A percentile compares a stretch with the other conserved stretches of the same genome.
Evolutionary conservation across 2,113 vertebrate species (phyloP).

Genomic region (Arothron firmamentum): DNA sequence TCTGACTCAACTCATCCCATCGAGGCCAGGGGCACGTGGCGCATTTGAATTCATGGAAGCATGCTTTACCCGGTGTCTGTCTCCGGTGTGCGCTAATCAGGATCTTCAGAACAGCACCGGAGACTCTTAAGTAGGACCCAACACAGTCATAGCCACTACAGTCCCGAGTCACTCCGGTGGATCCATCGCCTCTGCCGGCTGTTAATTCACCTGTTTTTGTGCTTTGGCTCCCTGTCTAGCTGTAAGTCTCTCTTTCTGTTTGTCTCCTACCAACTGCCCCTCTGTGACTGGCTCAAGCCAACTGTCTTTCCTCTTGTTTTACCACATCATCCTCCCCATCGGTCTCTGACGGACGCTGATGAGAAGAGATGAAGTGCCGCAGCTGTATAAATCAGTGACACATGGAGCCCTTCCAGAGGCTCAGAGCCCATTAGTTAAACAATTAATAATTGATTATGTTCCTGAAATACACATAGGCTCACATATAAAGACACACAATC

Average conservation of each 20-base stretch:
- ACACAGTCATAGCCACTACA: slow-evolving; percentile 22
- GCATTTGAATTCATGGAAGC: slow-evolving; percentile 55
- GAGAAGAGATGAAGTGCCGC: slow-evolving; percentile 25
- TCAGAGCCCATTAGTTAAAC: slow-evolving; percentile 52
- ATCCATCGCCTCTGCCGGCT: slow-evolving; percentile 38
- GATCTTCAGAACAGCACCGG: slow-evolving; percentile 42
- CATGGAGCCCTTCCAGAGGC: slow-evolving; percentile 44
- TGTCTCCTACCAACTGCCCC: slow-evolving; percentile 10
- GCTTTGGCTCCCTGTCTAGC: slow-evolving; percentile 18
- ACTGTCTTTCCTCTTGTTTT: not conserved
- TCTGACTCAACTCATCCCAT: slow-evolving; percentile 33
- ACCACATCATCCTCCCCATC: not conserved
- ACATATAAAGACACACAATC: slow-evolving; percentile 1
- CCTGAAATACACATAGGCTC: slow-evolving; percentile 19
- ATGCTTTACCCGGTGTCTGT: slow-evolving; percentile 40
- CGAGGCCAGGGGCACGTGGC: slow-evolving; percentile 28
- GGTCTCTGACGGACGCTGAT: slow-evolving; percentile 13
- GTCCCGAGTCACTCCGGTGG: slow-evolving; percentile 37
- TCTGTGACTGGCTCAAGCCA: not conserved
- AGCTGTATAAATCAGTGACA: slow-evolving; percentile 53
- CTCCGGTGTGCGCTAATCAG: slow-evolving; percentile 50
- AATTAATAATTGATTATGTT: slow-evolving; percentile 62
- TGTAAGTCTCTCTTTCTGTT: slow-evolving; percentile 23
- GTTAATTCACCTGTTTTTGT: slow-evolving; percentile 44
- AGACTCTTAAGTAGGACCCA: slow-evolving; percentile 56